Evolutionary conservation across 2,888 invertebrate genomes (phyloP), one percentile per base, ranked within the genome.

Genomic region (Phorcus lineatus): DNA sequence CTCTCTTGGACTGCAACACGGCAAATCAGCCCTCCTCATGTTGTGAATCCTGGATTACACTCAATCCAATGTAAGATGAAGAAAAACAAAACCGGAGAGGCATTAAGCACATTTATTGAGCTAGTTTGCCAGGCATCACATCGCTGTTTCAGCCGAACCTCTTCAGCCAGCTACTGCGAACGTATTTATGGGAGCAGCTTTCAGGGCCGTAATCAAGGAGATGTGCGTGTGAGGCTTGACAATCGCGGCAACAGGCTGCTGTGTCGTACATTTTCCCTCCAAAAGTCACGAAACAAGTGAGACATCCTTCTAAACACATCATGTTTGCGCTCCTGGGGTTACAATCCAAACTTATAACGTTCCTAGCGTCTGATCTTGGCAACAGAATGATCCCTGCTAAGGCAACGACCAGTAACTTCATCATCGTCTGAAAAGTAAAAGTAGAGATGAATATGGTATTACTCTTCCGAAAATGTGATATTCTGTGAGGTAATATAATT

Each of bases 161-260:
- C 77, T 85, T 85, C 47, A 83, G 81, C 83, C 83, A 83, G 78
- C 83, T 85, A 24, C 54, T 79, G 40, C 81, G 54, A 62, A 85
- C 77, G 81, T 85, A 84, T 36, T 81, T 75, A 16, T 77, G 70
- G 36, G 85, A 85, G 40, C 85, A 85, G 13, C 57, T 62, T 16
- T 78, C 40, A 24, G 85, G 85, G 2, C 85, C 85, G 31, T 84
- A 79, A 80, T 85, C 85, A n/a, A 85, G 83, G 24, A 84, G 24
- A 17, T 74, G 78, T 9, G 82, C 80, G 47, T 83, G 54, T 40
- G 80, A 82, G 2, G 74, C 28, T 17, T 82, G 79, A 40, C 85
- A 85, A 79, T 83, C 81, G 13, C 81, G 36, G 77, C 85, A 85
- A 47, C 85, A 85, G 13, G 85, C 81, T 0, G 83, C 85, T 77